Evolutionary conservation across 2,888 invertebrate genomes (phyloP).

Genomic region (Augiades crinisus): DNA sequence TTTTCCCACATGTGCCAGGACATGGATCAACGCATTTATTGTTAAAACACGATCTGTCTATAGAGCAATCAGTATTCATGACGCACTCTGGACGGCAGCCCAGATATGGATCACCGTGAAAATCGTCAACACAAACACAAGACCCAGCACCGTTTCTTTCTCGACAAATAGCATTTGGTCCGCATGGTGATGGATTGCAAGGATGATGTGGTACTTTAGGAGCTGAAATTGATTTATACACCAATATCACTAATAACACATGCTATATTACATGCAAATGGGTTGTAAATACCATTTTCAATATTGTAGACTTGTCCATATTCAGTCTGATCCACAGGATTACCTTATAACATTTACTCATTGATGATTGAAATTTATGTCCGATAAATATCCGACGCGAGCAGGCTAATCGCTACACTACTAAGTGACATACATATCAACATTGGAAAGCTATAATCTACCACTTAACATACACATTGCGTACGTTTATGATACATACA

Average conservation of each 20-base stretch:
- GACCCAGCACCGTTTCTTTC: slow-evolving; percentile 88
- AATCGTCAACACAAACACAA: slow-evolving; percentile 87
- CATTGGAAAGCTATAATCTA: too few relatives aligned
- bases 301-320: too few relatives aligned
- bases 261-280: slow-evolving; percentile 18
- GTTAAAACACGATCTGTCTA: slow-evolving; percentile 87
- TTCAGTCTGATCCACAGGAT: too few relatives aligned
- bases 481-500: too few relatives aligned
- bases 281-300: too few relatives aligned
- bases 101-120: slow-evolving; percentile 89
- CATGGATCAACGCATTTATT: slow-evolving; percentile 91
- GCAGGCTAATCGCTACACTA: too few relatives aligned
- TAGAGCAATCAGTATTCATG: slow-evolving; percentile 88
- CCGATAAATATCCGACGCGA: too few relatives aligned
- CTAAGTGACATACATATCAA: too few relatives aligned
- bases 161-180: slow-evolving; percentile 89
- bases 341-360: too few relatives aligned
- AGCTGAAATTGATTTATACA: slow-evolving; percentile 62
- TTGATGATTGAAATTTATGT: too few relatives aligned
- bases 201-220: slow-evolving; percentile 83
- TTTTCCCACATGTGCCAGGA: slow-evolving; percentile 88
- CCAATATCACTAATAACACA: slow-evolving; percentile 24
- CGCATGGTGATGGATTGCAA: slow-evolving; percentile 90
- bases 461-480: too few relatives aligned
- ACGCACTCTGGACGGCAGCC: slow-evolving; percentile 92